Percentiles rank a stretch among this genome's conserved stretches.
These are phyloP conservation scores for Lamellibrachia satsuma DNA, from an alignment of 2,888 invertebrate genomes.

Conservation along the genomic window DNA sequence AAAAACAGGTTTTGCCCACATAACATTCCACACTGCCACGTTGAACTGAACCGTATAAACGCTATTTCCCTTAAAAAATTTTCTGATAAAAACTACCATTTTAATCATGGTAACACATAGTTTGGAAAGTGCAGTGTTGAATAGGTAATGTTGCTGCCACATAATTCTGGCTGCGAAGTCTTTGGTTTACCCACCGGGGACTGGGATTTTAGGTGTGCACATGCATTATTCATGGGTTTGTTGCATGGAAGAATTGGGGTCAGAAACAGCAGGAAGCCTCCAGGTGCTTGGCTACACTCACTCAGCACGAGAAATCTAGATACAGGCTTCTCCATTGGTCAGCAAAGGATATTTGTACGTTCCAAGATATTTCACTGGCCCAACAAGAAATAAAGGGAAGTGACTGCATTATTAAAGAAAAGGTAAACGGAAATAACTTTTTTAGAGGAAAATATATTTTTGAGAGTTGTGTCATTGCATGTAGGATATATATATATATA, in stretches of 20 bases:
- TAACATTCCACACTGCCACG: background rate
- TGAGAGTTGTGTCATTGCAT: too few relatives aligned
- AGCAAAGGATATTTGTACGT: background rate
- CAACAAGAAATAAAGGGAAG: too few relatives aligned
- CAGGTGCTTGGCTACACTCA: background rate
- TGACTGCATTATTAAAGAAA: too few relatives aligned
- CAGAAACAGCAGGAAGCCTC: background rate
- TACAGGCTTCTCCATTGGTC: background rate
- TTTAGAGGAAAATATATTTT: too few relatives aligned
- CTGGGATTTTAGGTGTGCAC: background rate
- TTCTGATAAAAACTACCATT: background rate
- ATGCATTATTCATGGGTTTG: background rate
- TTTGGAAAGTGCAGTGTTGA: background rate
- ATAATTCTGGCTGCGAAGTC: too few relatives aligned
- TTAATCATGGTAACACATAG: background rate
- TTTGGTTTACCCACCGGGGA: too few relatives aligned
- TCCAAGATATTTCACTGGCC: background rate
- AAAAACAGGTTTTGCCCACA: background rate
- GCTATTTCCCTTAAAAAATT: background rate
- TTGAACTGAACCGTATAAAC: background rate
- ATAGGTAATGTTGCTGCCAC: background rate
- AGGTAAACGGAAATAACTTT: too few relatives aligned
- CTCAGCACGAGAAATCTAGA: background rate
- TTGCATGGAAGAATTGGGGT: background rate
- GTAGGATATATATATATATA: too few relatives aligned